Conservation (phyloP, 2,888 invertebrate species). For the Agrotis ipsilon region DNA sequence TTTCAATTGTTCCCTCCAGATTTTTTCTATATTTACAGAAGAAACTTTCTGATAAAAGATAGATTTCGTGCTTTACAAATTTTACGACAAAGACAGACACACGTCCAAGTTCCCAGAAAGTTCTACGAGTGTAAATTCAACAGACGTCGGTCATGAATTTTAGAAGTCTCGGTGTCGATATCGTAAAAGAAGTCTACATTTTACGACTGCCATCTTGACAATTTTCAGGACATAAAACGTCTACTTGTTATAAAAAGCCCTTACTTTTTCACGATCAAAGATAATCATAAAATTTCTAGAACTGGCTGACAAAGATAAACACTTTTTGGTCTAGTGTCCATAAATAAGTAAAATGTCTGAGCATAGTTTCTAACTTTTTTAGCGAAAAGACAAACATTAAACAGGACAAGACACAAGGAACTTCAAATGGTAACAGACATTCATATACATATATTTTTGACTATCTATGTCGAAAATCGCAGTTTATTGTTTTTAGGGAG, state of each 20-base stretch:
- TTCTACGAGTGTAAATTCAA: constrained; percentile 14
- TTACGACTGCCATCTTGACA: constrained; percentile 38
- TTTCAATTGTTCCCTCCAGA: too few relatives aligned
- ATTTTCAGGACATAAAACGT: constrained; percentile 35
- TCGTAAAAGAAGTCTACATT: constrained; percentile 42
- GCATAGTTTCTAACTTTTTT: too few relatives aligned
- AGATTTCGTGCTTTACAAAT: neutral
- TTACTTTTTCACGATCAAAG: constrained; percentile 16
- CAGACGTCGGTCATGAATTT: constrained; percentile 31
- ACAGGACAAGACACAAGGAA: too few relatives aligned
- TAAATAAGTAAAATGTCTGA: too few relatives aligned
- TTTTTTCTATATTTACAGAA: too few relatives aligned
- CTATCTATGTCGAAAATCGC: too few relatives aligned
- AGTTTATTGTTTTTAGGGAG: too few relatives aligned
- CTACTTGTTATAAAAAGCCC: constrained; percentile 33
- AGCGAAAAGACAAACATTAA: too few relatives aligned
- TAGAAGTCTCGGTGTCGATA: constrained; percentile 29
- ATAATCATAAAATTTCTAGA: constrained; percentile 30
- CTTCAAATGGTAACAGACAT: too few relatives aligned
- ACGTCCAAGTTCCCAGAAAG: neutral
- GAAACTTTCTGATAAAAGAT: neutral
- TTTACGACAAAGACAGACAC: neutral
- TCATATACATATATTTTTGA: too few relatives aligned
- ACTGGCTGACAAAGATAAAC: constrained; percentile 36
- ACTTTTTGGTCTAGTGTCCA: constrained; percentile 3